Evolutionary conservation across 2,888 invertebrate genomes (phyloP).

Genomic region (Drosophila ochracea): DNA sequence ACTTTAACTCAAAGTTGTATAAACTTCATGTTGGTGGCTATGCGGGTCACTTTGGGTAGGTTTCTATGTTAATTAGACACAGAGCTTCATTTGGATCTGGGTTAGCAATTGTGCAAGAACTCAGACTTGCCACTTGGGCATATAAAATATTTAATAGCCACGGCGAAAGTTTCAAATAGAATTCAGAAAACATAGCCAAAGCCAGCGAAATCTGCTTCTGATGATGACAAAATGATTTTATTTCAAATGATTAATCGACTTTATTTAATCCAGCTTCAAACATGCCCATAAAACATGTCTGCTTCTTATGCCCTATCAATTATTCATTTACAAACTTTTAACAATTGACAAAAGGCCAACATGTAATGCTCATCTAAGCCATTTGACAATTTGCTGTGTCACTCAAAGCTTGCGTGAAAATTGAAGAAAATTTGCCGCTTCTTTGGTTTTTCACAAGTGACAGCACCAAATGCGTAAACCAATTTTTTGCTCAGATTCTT

Average conservation of each 20-base stretch:
- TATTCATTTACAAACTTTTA: slow-evolving; percentile 13
- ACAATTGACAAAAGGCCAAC: slow-evolving; percentile 34
- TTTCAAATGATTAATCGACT: slow-evolving; percentile 1
- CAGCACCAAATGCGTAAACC: slow-evolving; percentile 46
- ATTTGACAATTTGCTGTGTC: slow-evolving; percentile 43
- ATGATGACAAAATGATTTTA: not conserved
- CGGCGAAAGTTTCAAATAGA: not conserved
- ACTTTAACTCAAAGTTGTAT: slow-evolving; percentile 13
- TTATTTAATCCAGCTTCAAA: not conserved
- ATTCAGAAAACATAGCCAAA: not conserved
- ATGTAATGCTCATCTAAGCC: slow-evolving; percentile 16
- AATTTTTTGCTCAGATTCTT: slow-evolving; percentile 47
- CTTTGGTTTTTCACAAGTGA: slow-evolving; percentile 55
- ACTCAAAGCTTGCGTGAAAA: slow-evolving; percentile 36
- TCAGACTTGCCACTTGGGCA: not conserved
- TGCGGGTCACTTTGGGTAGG: slow-evolving; percentile 23
- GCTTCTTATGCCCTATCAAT: not conserved
- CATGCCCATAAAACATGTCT: not conserved
- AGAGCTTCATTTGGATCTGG: slow-evolving; percentile 16
- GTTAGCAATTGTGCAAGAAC: slow-evolving; percentile 15
- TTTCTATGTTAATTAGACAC: slow-evolving; percentile 54
- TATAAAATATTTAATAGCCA: slow-evolving; percentile 1
- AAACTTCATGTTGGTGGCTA: slow-evolving; percentile 11
- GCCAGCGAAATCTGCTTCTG: not conserved
- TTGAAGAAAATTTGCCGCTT: slow-evolving; percentile 53